Evolutionary conservation across 1,140 invertebrate species (phyloP).

Genomic region (Euwallacea fornicatus): DNA sequence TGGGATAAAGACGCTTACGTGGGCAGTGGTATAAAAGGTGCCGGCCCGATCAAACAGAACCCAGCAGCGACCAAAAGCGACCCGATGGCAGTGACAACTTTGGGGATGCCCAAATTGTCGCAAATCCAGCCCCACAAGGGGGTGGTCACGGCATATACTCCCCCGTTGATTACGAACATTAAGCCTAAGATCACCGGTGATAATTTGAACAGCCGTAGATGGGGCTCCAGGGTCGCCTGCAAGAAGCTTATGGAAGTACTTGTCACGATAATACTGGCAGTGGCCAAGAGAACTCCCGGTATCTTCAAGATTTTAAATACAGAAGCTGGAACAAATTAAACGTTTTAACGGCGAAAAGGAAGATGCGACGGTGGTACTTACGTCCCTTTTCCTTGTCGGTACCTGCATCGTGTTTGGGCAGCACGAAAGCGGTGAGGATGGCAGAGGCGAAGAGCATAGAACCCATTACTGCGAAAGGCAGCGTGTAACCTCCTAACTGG

Average conservation of each 20-base stretch:
- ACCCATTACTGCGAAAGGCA: slow-evolving; percentile 85
- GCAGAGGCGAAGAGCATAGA: slow-evolving; percentile 74
- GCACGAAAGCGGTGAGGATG: slow-evolving; percentile 70
- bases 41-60: slow-evolving; percentile 75
- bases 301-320: slow-evolving; percentile 65
- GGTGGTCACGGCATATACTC: slow-evolving; percentile 78
- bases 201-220: slow-evolving; percentile 73
- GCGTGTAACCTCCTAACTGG: slow-evolving; percentile 77
- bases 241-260: slow-evolving; percentile 82
- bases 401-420: slow-evolving; percentile 66
- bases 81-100: slow-evolving; percentile 68
- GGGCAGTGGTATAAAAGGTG: slow-evolving; percentile 66
- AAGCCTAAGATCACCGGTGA: slow-evolving; percentile 75
- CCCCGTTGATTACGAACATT: slow-evolving; percentile 87
- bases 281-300: slow-evolving; percentile 68
- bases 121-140: slow-evolving; percentile 81
- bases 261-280: slow-evolving; percentile 70
- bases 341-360: too few relatives aligned
- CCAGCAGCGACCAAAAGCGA: slow-evolving; percentile 65
- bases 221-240: slow-evolving; percentile 79
- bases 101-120: slow-evolving; percentile 67
- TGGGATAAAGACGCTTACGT: slow-evolving; percentile 56
- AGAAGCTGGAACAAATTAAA: slow-evolving; percentile 56
- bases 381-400: slow-evolving; percentile 61
- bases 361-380: slow-evolving; percentile 50